Evolutionary conservation across 92 coral and sea anemone genomes (phyloP).

Genomic region (Porites cylindrica): DNA sequence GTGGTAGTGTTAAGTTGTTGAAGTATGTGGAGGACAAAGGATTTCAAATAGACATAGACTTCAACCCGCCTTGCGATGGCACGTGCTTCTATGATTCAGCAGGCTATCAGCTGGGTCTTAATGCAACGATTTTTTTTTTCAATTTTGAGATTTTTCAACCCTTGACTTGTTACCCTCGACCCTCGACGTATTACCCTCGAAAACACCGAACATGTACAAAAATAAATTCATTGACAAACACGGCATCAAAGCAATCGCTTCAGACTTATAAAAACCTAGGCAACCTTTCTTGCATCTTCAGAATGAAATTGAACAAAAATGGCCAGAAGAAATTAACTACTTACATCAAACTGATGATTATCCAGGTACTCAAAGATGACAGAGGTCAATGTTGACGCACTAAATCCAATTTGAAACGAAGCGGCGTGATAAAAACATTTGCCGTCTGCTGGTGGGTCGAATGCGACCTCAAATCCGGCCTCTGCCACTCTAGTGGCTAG

Average conservation of each 20-base stretch:
- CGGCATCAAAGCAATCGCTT: constrained; percentile 34
- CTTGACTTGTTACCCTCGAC: no score
- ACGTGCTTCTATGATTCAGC: background rate
- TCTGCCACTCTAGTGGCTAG: no score
- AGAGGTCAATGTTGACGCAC: constrained; percentile 9
- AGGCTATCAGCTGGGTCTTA: constrained; percentile 27
- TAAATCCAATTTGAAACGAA: background rate
- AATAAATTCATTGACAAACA: constrained; percentile 18
- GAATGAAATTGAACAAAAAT: constrained; percentile 9
- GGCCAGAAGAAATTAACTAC: constrained; percentile 27
- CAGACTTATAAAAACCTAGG: constrained; percentile 1
- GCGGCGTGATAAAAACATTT: constrained; percentile 37
- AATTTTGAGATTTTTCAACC: constrained; percentile 18
- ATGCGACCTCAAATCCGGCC: no score
- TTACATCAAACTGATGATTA: constrained; percentile 33
- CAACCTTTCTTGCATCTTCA: background rate
- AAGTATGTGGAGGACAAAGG: no score
- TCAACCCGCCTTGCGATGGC: no score
- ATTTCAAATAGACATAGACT: no score
- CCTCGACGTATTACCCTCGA: no score
- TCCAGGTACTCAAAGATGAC: constrained; percentile 33
- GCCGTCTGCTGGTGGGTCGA: constrained; percentile 37
- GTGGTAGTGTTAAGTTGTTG: no score
- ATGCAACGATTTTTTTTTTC: constrained; percentile 26
- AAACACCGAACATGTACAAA: constrained; percentile 18